Evolutionary conservation across 1,140 invertebrate genomes (phyloP).

Genomic region (Samia ricini): DNA sequence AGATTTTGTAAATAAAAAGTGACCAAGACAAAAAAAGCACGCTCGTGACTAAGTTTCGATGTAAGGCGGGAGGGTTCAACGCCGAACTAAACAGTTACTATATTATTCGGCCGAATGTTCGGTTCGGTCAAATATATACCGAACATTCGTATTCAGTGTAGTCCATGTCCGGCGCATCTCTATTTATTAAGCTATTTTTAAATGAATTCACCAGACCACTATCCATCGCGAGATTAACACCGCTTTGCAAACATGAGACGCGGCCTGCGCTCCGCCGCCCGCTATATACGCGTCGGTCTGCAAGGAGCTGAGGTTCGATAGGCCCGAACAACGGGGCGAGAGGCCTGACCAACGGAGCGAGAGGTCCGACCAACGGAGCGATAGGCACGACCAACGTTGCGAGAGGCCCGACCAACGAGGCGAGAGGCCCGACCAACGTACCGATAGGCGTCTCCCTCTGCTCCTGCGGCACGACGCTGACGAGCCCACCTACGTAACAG

Average conservation of each 20-base stretch:
- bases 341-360: constrained; percentile 3
- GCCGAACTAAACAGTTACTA: no score
- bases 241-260: constrained; percentile 86
- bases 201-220: constrained; percentile 57
- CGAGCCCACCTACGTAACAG: constrained; percentile 48
- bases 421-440: constrained; percentile 18
- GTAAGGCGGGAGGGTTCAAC: no score
- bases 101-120: no score
- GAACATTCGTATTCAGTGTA: no score
- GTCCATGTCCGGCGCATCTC: no score
- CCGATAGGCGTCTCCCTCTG: constrained; percentile 30
- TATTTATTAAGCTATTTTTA: background rate
- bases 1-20: no score
- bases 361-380: background rate
- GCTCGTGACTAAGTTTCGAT: no score
- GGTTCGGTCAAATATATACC: background rate
- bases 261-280: constrained; percentile 40
- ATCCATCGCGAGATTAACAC: constrained; percentile 91
- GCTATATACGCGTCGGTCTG: constrained; percentile 51
- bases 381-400: background rate
- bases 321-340: constrained; percentile 21
- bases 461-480: constrained; percentile 27
- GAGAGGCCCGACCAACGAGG: constrained; percentile 20
- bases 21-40: no score
- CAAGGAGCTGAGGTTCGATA: constrained; percentile 30